A percentile compares a stretch with the other conserved stretches of the same genome.
Conservation (phyloP, 2,888 invertebrate genomes). For the Mythimna ferrago region DNA sequence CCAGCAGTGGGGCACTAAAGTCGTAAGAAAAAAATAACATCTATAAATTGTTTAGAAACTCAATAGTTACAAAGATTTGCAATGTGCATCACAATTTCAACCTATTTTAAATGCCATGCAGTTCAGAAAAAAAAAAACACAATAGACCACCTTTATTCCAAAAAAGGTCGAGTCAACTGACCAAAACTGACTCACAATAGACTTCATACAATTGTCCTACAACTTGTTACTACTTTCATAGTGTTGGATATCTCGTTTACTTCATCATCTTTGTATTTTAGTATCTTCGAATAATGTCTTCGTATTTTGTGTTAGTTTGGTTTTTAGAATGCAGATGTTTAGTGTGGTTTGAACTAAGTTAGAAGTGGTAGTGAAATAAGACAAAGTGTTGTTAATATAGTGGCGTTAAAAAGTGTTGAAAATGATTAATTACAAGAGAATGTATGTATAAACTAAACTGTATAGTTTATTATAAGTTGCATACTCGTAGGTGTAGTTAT, state of each 20-base stretch:
- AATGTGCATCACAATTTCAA: slow-evolving; percentile 10
- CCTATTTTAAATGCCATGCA: slow-evolving; percentile 38
- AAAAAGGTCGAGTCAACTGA: slow-evolving; percentile 50
- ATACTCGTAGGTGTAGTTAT: too few relatives aligned
- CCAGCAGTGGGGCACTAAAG: not conserved
- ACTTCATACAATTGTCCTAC: slow-evolving; percentile 35
- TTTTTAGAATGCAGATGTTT: not conserved
- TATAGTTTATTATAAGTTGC: not conserved
- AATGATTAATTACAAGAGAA: slow-evolving; percentile 45
- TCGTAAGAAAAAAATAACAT: not conserved
- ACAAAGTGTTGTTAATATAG: not conserved
- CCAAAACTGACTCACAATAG: slow-evolving; percentile 33
- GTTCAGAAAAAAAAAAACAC: slow-evolving; percentile 25
- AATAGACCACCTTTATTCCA: slow-evolving; percentile 30
- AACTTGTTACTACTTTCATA: slow-evolving; percentile 40
- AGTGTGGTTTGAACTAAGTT: not conserved
- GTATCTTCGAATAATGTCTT: not conserved
- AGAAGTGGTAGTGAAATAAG: not conserved
- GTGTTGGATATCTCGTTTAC: slow-evolving; percentile 14
- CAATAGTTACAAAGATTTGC: slow-evolving; percentile 10
- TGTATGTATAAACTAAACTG: slow-evolving; percentile 6
- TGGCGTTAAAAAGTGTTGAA: slow-evolving; percentile 3
- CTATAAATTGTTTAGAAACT: not conserved
- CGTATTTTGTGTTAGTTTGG: not conserved
- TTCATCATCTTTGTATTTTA: slow-evolving; percentile 12